Base-by-base conservation (phyloP, 92 coral and sea anemone species). In the Heliopora coerulea region DNA sequence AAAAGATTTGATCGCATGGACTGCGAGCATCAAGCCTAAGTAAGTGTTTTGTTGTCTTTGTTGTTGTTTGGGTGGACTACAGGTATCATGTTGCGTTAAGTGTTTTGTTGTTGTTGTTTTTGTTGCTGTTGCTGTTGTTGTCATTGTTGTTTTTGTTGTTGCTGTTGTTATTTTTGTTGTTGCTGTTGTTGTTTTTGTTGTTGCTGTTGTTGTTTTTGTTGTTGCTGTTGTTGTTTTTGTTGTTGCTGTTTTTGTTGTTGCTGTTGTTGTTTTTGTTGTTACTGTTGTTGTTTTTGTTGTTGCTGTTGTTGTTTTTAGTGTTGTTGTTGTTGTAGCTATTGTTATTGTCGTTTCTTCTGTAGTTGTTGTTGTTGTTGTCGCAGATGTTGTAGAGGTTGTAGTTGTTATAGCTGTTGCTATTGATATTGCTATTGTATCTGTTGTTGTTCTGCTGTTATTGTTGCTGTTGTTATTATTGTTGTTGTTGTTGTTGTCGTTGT, bases 1-100 rank as follows among this genome's bases (percentile, higher is more conserved):
- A 1, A 73, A 84, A 15, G 96, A 93, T 49, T 70, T 90, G 26
- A 88, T 84, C 42, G 75, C 69, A 3, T 93, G 98, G 98, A 80
- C 89, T 65, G 83, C 81, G 23, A 88, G 82, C 37, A 39, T 93
- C 48, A 89, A 88, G 79, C 80, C 87, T 81, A 65, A 80, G 96
- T 86, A 74, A 67, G 65, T 41, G 52, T 14, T 10, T 34, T 34
- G n/a, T n/a, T n/a, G n/a, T n/a, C n/a, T n/a, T n/a, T n/a, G n/a
- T n/a, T n/a, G n/a, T n/a, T n/a, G n/a, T n/a, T n/a, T n/a, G n/a
- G n/a, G n/a, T n/a, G n/a, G n/a, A n/a, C n/a, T n/a, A n/a, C n/a
- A n/a, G n/a, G n/a, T n/a, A n/a, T n/a, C n/a, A n/a, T n/a, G 9
- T 63, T 21, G 29, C 27, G 41, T 20, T 25, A 21, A 24, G 6